These are phyloP conservation scores for Festucalex cinctus DNA, from an alignment of 2,113 vertebrate genomes.

Conservation along the genomic window DNA sequence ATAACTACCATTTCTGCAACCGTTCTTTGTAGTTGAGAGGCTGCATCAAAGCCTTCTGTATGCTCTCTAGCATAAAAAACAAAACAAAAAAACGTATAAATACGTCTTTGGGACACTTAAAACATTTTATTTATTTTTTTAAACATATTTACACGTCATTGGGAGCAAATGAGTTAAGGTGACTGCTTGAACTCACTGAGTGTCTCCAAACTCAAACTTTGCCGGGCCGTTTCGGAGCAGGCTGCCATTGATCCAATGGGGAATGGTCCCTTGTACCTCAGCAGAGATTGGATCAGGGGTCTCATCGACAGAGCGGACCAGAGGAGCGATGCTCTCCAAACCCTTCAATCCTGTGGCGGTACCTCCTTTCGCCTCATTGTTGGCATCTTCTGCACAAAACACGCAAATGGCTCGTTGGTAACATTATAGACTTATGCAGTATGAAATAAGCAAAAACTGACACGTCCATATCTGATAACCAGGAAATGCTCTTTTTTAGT, in stretches of 20 bases:
- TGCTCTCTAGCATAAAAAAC: too few species aligned
- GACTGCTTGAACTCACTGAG: constrained; percentile 73
- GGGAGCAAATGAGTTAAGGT: too few species aligned
- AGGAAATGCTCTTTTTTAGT: not conserved
- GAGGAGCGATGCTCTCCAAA: constrained; percentile 73
- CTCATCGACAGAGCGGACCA: constrained; percentile 78
- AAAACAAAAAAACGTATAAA: too few species aligned
- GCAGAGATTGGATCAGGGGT: constrained; percentile 73
- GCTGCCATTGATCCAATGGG: constrained; percentile 83
- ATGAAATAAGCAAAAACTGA: not conserved
- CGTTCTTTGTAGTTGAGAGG: too few species aligned
- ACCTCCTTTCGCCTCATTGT: constrained; percentile 7
- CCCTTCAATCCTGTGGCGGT: constrained; percentile 22
- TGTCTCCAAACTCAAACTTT: constrained; percentile 90
- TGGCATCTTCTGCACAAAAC: constrained; percentile 24
- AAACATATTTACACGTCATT: too few species aligned
- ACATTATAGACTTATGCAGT: not conserved
- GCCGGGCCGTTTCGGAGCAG: constrained; percentile 88
- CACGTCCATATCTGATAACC: not conserved
- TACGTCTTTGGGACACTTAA: too few species aligned
- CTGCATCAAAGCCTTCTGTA: too few species aligned
- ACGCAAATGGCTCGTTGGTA: not conserved
- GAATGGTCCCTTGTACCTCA: constrained; percentile 76
- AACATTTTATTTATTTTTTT: too few species aligned
- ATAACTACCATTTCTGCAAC: too few species aligned